Percentiles rank a stretch among this genome's conserved stretches.
Evolutionary conservation across 2,888 invertebrate species (phyloP).

Genomic region (Rotaria macrura): DNA sequence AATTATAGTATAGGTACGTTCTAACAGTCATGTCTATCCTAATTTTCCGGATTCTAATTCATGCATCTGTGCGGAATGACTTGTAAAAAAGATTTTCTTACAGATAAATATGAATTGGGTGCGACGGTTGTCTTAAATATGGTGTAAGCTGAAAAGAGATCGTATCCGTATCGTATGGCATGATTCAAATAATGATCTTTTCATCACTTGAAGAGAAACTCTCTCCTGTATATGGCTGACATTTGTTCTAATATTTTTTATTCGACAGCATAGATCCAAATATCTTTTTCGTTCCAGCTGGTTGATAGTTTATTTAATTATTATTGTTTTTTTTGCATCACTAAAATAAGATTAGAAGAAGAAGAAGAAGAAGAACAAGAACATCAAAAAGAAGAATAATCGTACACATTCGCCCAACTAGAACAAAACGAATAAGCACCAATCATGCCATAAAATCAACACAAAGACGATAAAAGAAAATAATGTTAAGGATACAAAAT

Average conservation of each 20-base stretch:
- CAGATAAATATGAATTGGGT: background rate
- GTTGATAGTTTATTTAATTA: background rate
- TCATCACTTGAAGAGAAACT: background rate
- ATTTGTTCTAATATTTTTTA: background rate
- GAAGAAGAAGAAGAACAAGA: background rate
- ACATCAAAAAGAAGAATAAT: background rate
- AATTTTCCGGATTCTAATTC: too few species aligned
- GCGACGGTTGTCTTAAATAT: background rate
- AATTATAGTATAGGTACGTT: too few species aligned
- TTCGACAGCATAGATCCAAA: background rate
- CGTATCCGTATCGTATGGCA: background rate
- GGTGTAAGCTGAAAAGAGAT: background rate
- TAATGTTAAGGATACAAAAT: background rate
- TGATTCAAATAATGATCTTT: background rate
- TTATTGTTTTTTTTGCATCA: background rate
- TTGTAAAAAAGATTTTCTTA: background rate
- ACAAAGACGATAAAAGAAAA: background rate
- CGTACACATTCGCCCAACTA: background rate
- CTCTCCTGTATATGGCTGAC: background rate
- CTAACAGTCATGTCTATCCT: background rate
- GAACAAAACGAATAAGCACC: background rate
- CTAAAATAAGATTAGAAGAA: background rate
- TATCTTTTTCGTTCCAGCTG: background rate
- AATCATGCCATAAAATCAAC: background rate
- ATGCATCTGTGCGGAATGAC: too few species aligned